A percentile compares a stretch with the other conserved stretches of the same genome.
These are phyloP conservation scores for Pocota personata DNA, from an alignment of 2,888 invertebrate species.

Conservation along the genomic window DNA sequence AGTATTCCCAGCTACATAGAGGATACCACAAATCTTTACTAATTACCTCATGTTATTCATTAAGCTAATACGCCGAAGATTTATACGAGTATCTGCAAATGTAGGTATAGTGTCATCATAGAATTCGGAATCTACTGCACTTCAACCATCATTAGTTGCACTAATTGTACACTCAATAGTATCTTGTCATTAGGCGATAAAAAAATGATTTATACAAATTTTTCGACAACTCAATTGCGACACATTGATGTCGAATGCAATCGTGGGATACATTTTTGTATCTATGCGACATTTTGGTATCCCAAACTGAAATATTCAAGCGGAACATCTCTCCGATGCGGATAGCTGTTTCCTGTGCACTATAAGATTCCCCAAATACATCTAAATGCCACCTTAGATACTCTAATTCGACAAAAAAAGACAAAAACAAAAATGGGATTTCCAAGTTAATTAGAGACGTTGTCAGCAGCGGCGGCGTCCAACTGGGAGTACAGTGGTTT, in stretches of 20 bases:
- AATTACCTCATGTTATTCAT: neutral
- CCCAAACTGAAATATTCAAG: slow-evolving; percentile 21
- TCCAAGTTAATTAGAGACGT: slow-evolving; percentile 27
- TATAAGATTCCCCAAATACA: slow-evolving; percentile 2
- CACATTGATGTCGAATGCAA: neutral
- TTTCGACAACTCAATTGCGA: slow-evolving; percentile 20
- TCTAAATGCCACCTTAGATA: slow-evolving; percentile 37
- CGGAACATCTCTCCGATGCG: slow-evolving; percentile 15
- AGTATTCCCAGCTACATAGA: neutral
- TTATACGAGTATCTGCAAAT: neutral
- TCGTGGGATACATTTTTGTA: neutral
- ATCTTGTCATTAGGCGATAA: slow-evolving; percentile 3
- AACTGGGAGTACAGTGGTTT: neutral
- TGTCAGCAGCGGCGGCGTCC: neutral
- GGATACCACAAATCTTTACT: neutral
- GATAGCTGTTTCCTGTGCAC: slow-evolving; percentile 12
- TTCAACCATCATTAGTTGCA: slow-evolving; percentile 2
- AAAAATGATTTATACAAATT: slow-evolving; percentile 6
- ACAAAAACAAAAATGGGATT: slow-evolving; percentile 12
- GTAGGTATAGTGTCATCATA: neutral
- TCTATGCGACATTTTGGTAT: neutral
- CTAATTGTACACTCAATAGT: slow-evolving; percentile 26
- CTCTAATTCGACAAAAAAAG: slow-evolving; percentile 11
- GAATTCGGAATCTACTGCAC: neutral
- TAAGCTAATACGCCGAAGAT: neutral